A percentile compares a stretch with the other conserved stretches of the same genome.
Conservation (phyloP, 2,888 invertebrate genomes). For the Synanthedon andrenaeformis region DNA sequence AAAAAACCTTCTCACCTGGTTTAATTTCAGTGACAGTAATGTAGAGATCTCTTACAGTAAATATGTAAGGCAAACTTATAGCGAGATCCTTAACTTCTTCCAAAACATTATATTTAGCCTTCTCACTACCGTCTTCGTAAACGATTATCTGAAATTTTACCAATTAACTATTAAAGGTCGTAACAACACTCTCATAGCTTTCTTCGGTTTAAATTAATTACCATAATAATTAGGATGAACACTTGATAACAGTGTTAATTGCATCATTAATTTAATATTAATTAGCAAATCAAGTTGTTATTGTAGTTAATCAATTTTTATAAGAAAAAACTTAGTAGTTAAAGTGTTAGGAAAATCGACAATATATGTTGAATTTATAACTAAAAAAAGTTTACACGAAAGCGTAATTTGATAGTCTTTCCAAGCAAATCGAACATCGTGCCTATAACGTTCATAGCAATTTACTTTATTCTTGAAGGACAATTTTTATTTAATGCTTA, state of each 20-base stretch:
- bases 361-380: too few relatives aligned
- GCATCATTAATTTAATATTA: too few relatives aligned
- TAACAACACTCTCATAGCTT: neutral
- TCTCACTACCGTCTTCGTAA: constrained; percentile 61
- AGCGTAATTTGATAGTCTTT: neutral
- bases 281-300: too few relatives aligned
- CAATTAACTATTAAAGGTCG: neutral
- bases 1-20: constrained; percentile 39
- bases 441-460: too few relatives aligned
- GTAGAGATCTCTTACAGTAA: constrained; percentile 73
- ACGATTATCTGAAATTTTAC: constrained; percentile 56
- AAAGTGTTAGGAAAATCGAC: too few relatives aligned
- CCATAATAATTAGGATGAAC: too few relatives aligned
- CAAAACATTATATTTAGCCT: constrained; percentile 63
- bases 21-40: constrained; percentile 72
- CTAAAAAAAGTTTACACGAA: neutral
- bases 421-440: neutral
- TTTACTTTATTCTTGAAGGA: too few relatives aligned
- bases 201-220: too few relatives aligned
- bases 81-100: constrained; percentile 75
- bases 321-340: too few relatives aligned
- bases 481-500: too few relatives aligned
- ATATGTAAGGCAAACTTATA: constrained; percentile 63
- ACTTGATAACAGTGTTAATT: too few relatives aligned
- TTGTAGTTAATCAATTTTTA: too few relatives aligned